Evolutionary conservation across 1,140 invertebrate genomes (phyloP).

Genomic region (Platyscapa corneri): DNA sequence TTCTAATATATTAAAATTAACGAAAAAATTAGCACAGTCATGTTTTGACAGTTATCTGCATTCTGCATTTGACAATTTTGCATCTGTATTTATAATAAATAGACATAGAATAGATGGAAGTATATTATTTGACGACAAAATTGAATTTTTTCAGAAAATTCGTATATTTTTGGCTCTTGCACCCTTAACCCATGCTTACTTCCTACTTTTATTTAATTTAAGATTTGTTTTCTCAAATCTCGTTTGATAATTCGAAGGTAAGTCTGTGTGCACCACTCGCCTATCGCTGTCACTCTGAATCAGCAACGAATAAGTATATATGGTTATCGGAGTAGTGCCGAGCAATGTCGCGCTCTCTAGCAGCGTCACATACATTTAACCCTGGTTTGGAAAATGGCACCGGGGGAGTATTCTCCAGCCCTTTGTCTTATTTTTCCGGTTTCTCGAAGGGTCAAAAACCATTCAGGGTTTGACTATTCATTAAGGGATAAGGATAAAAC

Average conservation of each 20-base stretch:
- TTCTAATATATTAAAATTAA: too few species aligned
- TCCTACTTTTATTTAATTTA: constrained; percentile 17
- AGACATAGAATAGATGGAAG: too few species aligned
- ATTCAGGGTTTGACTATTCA: not conserved
- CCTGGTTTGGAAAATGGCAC: too few species aligned
- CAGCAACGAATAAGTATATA: constrained; percentile 55
- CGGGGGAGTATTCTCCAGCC: not conserved
- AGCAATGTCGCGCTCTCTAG: constrained; percentile 9
- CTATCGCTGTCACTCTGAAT: constrained; percentile 64
- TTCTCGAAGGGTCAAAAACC: not conserved
- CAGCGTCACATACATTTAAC: constrained; percentile 37
- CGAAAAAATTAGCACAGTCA: too few species aligned
- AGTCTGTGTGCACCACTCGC: constrained; percentile 33
- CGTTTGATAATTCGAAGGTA: not conserved
- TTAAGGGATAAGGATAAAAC: not conserved
- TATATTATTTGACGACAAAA: too few species aligned
- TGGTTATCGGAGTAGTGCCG: constrained; percentile 15
- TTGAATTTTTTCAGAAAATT: too few species aligned
- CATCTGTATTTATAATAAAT: too few species aligned
- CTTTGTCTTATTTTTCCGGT: constrained; percentile 7
- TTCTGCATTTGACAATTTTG: too few species aligned
- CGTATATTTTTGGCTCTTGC: too few species aligned
- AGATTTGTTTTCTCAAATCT: not conserved
- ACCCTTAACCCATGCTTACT: too few species aligned
- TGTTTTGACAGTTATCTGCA: too few species aligned